Base-by-base conservation (phyloP, 2,113 vertebrate species). In the Mobula hypostoma region DNA sequence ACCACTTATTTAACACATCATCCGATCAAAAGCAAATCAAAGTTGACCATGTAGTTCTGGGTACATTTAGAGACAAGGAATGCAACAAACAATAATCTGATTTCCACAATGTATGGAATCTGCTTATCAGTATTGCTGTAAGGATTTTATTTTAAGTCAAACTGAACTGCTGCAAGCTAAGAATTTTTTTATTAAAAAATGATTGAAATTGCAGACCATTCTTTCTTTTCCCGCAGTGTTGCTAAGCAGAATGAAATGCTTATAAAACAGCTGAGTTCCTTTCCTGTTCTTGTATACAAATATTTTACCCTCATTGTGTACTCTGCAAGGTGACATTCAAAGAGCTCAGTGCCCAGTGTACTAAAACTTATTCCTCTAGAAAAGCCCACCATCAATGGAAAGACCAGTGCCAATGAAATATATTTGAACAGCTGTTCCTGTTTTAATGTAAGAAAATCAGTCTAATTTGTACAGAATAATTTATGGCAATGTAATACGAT, bases 1-100 rank as follows among this genome's bases (percentile, higher is more conserved):
- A 88, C 58, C 85, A 88, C 29, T 88, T 66, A 88, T 66, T 88
- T 17, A 88, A 88, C 21, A 88, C 58, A 15, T 61, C 85, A 88
- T 88, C 85, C 29, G 61, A 61, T 88, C 85, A 66, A 15, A 63
- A 32, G 29, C 85, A 88, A 88, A 63, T 61, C 58, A 63, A 66
- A n/a, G 29, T 87, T 87, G 56, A 87, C 56, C 56, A 27, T 27
- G 48, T 63, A 29, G 29, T 88, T 85, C 48, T 85, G 82, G 21
- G 7, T 63, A 63, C 58, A 63, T n/a, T n/a, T 87, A 14, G 27
- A 63, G 85, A 88, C 12, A 9, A 66, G 58, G 85, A 88, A 66
- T 88, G 58, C 27, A 32, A 32, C 40, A 56, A 40, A 40, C 7
- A 83, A 48, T 14, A 32, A 66, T 66, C 58, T 17, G 29, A 66